Evolutionary conservation across 2,797 vertebrate species (phyloP), one percentile per base, ranked within the genome.

Genomic region (Esox masquinongy): DNA sequence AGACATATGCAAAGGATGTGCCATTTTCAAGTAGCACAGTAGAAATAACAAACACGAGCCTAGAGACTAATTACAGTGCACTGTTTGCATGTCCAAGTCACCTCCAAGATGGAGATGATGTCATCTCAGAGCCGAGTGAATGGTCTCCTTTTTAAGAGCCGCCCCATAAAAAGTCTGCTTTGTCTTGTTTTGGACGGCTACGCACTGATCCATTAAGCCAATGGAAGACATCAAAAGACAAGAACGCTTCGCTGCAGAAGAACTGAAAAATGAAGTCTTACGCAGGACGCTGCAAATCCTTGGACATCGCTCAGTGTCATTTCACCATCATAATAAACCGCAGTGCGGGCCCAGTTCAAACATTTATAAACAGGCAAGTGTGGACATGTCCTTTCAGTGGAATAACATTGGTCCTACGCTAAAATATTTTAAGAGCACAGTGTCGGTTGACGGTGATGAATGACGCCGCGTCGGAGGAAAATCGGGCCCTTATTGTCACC

Each of bases 321-420:
- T 86, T 82, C 66, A 59, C 64, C 81, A 74, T 82, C 75, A 85
- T 77, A 85, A 83, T 88, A 92, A 89, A 90, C 87, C 76, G 31
- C 63, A 80, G 80, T 77, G 76, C 77, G 74, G 78, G 73, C 70
- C 61, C 15, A 72, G 77, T 85, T 88, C 85, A 91, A 90, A 92
- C 82, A 89, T 87, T 81, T 87, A 85, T 83, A 93, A 90, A 93
- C 84, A 90, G 71, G 47, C 34, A 73, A 86, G 86, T 61, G 59
- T 84, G 84, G 86, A 81, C 75, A 79, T 88, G 84, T 85, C 87
- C 81, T 86, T 88, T 84, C 76, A 74, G 79, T 22, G 39, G 73
- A 86, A 87, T 78, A 85, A 88, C 83, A 79, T 12, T 31, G 51
- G 49, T 77, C 34, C 24, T 73, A 75, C 74, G 66, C 71, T 51